Base-by-base conservation (phyloP, 2,113 vertebrate species). In the Amblyornis subalaris region DNA sequence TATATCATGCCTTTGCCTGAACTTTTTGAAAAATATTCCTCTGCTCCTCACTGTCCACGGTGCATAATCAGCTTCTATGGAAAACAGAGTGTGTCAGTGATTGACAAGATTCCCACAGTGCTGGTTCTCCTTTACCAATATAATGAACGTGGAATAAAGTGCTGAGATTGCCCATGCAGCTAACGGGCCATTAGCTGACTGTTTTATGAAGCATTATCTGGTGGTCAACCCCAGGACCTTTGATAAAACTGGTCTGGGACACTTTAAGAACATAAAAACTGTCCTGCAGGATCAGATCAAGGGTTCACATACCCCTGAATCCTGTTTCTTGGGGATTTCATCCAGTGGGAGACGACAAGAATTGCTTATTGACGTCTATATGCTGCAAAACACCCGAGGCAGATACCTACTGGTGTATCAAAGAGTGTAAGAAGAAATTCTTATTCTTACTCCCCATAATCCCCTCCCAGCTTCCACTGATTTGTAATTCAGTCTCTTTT, bases 1-100 rank as follows among this genome's bases (percentile, higher is more conserved):
- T 26, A 13, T 55, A 40, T 70, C 33, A 24, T 50, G 28, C 8
- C 31, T 61, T 72, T 72, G 33, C 38, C n/a, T 69, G 65, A 89
- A 72, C 14, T 21, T 66, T 60, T 54, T 29, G 35, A 83, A 90
- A 81, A 85, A 57, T 33, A 36, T 40, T 86, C n/a, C 24, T 44
- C 40, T 81, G 67, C 58, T 89, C 23, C 0, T 0, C 36, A 4
- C 28, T 44, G 64, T 66, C 55, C 26, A 29, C 0, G 1, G 51
- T n/a, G 35, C n/a, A 38, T 80, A 36, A 90, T 51, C 0, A 2
- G 19, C 55, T 78, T 40, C 29, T 77, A 1, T 13, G 26, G 79
- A 31, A 77, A 74, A 85, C 75, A 24, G 33, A 69, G 28, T 13
- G 9, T 45, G 20, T 36, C 54, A 76, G 35, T 67, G 22, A 58